These are phyloP conservation scores for Upupa epops DNA, from an alignment of 2,113 vertebrate species.

Conservation along the genomic window DNA sequence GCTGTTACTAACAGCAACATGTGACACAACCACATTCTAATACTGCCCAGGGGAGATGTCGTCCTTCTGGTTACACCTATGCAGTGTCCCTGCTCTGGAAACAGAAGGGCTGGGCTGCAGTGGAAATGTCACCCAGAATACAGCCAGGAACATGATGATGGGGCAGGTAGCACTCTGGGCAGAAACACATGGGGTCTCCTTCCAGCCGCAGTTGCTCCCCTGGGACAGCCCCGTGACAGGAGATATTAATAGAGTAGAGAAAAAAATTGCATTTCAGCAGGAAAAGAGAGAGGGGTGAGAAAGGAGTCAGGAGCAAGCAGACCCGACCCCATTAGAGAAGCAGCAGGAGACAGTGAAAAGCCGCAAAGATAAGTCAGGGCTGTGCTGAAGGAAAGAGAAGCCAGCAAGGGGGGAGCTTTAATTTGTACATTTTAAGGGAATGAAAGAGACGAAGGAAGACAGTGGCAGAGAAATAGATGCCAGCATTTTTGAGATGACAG, in stretches of 20 bases:
- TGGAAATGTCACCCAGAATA: neutral
- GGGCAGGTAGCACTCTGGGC: neutral
- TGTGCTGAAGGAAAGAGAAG: neutral
- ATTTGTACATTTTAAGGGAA: constrained; percentile 1
- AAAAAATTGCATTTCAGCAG: neutral
- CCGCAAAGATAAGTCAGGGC: neutral
- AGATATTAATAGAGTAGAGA: constrained; percentile 30
- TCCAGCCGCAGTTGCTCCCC: neutral
- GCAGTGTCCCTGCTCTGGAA: neutral
- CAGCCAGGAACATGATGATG: neutral
- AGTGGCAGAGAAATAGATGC: neutral
- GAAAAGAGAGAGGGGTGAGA: constrained; percentile 22
- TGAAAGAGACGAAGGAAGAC: neutral
- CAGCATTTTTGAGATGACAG: neutral
- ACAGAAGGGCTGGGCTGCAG: neutral
- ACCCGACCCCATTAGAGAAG: constrained; percentile 40
- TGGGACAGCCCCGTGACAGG: neutral
- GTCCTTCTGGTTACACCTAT: fast-evolving
- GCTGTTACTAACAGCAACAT: neutral
- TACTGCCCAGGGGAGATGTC: fast-evolving
- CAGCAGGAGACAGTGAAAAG: neutral
- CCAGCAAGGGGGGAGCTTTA: constrained; percentile 6
- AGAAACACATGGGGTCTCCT: neutral
- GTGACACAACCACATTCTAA: neutral
- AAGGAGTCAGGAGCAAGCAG: constrained; percentile 15